Conservation (phyloP, 2,113 vertebrate species). For the Ceyx margarethae region DNA sequence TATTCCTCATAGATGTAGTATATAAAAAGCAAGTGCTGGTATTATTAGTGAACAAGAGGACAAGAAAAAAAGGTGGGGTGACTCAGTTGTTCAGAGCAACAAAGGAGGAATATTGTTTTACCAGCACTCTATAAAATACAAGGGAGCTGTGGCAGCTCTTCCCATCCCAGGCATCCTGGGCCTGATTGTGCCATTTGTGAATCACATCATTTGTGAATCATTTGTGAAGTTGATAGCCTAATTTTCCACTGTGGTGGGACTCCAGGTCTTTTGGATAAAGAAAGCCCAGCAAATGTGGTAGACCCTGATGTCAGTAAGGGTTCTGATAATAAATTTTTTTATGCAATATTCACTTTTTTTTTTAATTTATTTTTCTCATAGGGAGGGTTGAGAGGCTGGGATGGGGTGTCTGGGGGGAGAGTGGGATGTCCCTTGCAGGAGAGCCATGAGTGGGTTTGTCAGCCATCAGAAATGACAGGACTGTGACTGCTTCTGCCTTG, state of each 20-base stretch:
- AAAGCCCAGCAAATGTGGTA: background rate
- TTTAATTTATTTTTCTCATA: background rate
- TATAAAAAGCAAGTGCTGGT: background rate
- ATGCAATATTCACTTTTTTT: too few species aligned
- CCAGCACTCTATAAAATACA: background rate
- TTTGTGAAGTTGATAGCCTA: background rate
- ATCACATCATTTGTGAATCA: background rate
- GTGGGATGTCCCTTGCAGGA: background rate
- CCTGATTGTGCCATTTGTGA: background rate
- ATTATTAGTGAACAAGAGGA: background rate
- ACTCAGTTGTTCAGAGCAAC: background rate
- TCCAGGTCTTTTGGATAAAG: background rate
- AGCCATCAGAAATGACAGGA: background rate
- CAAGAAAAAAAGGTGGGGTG: background rate
- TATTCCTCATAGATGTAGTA: background rate
- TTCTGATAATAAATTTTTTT: background rate
- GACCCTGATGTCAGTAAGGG: background rate
- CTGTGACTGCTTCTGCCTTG: background rate
- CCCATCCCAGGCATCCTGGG: background rate
- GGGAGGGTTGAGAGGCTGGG: background rate
- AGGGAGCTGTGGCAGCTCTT: constrained; percentile 8
- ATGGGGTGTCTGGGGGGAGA: background rate
- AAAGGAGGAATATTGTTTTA: background rate
- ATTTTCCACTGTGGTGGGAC: background rate
- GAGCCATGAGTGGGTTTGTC: background rate